A percentile compares a stretch with the other conserved stretches of the same genome.
Conservation (phyloP, 2,797 vertebrate species). For the Neopelma chrysocephalum region DNA sequence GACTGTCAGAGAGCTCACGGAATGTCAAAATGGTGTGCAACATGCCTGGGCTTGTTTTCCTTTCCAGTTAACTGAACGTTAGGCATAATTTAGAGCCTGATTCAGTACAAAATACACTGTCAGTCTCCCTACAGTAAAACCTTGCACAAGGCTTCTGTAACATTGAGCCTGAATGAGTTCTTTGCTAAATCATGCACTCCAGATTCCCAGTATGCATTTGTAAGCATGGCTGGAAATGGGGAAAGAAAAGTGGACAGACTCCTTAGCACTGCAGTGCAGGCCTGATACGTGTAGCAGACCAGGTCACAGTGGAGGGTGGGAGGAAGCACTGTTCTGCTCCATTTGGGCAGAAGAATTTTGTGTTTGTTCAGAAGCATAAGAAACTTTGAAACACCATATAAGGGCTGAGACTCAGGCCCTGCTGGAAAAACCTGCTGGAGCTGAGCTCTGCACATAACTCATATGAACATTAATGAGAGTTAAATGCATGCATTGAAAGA, state of each 20-base stretch:
- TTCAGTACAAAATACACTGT: constrained; percentile 26
- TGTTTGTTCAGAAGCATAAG: constrained; percentile 43
- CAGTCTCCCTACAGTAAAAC: not conserved
- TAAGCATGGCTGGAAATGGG: not conserved
- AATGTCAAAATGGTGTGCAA: not conserved
- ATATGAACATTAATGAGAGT: constrained; percentile 48
- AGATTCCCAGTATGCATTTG: not conserved
- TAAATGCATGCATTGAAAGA: constrained; percentile 39
- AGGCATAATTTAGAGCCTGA: constrained; percentile 21
- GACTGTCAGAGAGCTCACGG: constrained; percentile 15
- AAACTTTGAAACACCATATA: constrained; percentile 47
- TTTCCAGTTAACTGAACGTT: constrained; percentile 14
- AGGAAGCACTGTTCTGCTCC: constrained; percentile 42
- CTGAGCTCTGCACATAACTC: constrained; percentile 15
- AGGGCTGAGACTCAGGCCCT: constrained; percentile 6
- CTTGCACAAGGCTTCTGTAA: not conserved
- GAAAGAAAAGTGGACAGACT: not conserved
- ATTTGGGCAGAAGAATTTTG: constrained; percentile 45
- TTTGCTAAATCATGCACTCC: constrained; percentile 23
- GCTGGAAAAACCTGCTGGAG: constrained; percentile 45
- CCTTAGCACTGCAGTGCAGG: not conserved
- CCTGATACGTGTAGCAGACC: not conserved
- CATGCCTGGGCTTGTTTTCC: not conserved
- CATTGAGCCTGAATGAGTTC: not conserved
- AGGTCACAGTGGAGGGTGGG: constrained; percentile 1